Evolutionary conservation across 2,797 vertebrate genomes (phyloP), one percentile per base, ranked within the genome.

Genomic region (Sylvilagus floridanus): DNA sequence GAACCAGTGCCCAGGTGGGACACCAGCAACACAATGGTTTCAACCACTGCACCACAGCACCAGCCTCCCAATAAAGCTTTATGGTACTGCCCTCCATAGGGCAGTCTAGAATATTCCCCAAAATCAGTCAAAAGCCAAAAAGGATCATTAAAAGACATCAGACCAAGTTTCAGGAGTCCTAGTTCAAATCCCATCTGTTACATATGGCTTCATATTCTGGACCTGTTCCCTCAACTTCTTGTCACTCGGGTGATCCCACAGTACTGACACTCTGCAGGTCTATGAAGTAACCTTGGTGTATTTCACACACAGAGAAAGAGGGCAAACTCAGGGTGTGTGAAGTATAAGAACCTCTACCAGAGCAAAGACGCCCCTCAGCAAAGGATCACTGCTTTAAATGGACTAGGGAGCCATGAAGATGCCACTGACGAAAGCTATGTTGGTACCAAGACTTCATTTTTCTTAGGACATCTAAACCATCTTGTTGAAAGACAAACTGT

Each of bases 401-500:
- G 22, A 85, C 73, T 37, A 42, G 19, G 35, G 32, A 72, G 75
- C 71, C 69, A 81, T 54, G 32, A 73, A 83, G 60, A 72, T 32
- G 24, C 84, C 52, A 35, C 12, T n/a, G 35, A 57, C 17, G 14
- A 82, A 65, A 37, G 78, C 26, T n/a, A 5, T 19, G 35, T 68
- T 42, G 75, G 22, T 19, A 60, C 57, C 4, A 66, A 77, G 88
- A 19, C 90, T 92, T 87, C 26, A 19, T n/a, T 84, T 87, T 75
- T 52, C 84, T 88, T 57, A 86, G 76, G 47, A 79, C 32, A 17
- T 92, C 89, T 77, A 93, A 95, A 30, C 42, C 60, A 68, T 50
- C 84, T 90, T 93, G 95, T 75, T 75, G 85, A 94, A 97, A 97
- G 66, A 88, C 85, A 90, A 91, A 84, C 35, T 72, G 86, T 26